Conservation (phyloP, 2,797 vertebrate genomes). For the Alcedo atthis region DNA sequence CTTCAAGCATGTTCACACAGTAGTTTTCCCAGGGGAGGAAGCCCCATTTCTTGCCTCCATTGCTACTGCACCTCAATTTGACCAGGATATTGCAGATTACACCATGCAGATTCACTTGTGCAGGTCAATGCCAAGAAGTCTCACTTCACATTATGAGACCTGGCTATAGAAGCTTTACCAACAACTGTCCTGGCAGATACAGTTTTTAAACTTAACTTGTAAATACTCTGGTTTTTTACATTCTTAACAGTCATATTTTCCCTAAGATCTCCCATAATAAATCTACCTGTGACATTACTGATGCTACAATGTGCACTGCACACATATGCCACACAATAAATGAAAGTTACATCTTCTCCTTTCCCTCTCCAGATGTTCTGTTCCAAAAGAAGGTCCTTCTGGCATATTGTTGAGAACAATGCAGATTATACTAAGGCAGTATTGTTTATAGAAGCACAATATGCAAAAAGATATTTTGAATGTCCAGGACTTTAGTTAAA, state of each 20-base stretch:
- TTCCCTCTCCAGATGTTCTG: conserved; percentile 16
- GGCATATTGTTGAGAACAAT: neutral
- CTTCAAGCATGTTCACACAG: neutral
- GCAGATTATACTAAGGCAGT: neutral
- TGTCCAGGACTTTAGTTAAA: neutral
- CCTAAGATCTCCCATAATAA: conserved; percentile 2
- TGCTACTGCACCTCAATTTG: neutral
- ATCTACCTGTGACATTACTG: conserved; percentile 32
- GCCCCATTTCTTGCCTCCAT: neutral
- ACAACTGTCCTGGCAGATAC: neutral
- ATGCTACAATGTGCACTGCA: conserved; percentile 36
- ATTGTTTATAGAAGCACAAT: neutral
- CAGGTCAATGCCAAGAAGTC: neutral
- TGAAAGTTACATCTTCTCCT: conserved; percentile 40
- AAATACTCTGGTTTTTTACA: neutral
- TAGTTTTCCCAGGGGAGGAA: neutral
- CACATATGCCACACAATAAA: conserved; percentile 1
- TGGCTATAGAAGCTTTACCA: neutral
- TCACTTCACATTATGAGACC: neutral
- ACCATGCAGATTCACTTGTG: neutral
- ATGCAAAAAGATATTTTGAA: neutral
- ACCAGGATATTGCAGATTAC: neutral
- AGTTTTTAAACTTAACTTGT: neutral
- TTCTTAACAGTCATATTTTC: neutral
- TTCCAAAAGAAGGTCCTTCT: neutral